These are phyloP conservation scores for Triops longicaudatus DNA, from an alignment of 1,140 invertebrate species.

Conservation along the genomic window DNA sequence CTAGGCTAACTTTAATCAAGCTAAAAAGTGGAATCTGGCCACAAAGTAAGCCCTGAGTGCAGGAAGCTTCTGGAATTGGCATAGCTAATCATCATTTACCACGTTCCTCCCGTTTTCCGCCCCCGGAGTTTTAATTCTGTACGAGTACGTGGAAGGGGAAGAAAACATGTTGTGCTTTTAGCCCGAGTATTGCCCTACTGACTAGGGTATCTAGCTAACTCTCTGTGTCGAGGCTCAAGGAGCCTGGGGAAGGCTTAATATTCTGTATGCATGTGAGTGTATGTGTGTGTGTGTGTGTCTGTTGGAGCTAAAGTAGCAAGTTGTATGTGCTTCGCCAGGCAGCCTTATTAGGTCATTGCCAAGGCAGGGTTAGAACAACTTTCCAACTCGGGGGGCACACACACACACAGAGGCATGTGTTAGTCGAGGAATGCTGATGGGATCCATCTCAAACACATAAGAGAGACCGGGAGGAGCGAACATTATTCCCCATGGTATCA, in stretches of 20 bases:
- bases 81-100: neutral
- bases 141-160: neutral
- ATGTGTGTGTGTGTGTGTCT: neutral
- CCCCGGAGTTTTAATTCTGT: neutral
- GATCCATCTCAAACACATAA: constrained; percentile 12
- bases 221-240: neutral
- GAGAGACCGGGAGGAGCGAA: neutral
- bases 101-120: neutral
- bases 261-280: neutral
- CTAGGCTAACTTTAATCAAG: neutral
- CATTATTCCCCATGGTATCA: constrained; percentile 12
- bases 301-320: neutral
- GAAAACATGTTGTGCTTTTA: neutral
- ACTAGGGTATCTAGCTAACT: no score
- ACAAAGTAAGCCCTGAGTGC: neutral
- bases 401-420: neutral
- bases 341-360: constrained; percentile 11
- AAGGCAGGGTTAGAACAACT: neutral
- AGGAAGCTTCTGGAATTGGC: neutral
- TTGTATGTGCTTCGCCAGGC: neutral
- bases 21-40: neutral
- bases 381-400: neutral
- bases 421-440: constrained; percentile 7
- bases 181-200: neutral
- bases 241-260: neutral